Percentiles rank a stretch among this genome's conserved stretches.
Conservation (phyloP, 1,140 invertebrate genomes). For the Trichogramma pretiosum region DNA sequence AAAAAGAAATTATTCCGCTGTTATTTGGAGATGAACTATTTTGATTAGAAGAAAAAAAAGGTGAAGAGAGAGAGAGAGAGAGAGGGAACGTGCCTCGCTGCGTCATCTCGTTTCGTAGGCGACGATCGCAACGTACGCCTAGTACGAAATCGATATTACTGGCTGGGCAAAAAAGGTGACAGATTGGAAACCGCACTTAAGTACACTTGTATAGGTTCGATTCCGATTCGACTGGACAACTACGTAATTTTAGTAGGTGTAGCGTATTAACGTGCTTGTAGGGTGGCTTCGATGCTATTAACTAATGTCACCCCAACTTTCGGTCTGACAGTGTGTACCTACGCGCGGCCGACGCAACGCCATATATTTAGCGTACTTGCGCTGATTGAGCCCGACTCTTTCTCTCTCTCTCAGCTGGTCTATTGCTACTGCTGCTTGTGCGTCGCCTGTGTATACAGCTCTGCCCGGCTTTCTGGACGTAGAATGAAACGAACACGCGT, state of each 20-base stretch:
- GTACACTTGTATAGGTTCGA: too few species aligned
- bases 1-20: conserved; percentile 18
- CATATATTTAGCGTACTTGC: conserved; percentile 29
- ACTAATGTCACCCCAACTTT: conserved; percentile 38
- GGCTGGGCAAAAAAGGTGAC: conserved; percentile 46
- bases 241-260: conserved; percentile 30
- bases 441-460: too few species aligned
- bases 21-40: background rate
- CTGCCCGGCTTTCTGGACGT: too few species aligned
- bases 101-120: too few species aligned
- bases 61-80: background rate
- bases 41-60: background rate
- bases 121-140: too few species aligned
- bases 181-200: conserved; percentile 47
- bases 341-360: conserved; percentile 18
- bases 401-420: conserved; percentile 13
- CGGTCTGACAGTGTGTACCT: background rate
- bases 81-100: too few species aligned
- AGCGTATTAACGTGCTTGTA: conserved; percentile 34
- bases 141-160: too few species aligned
- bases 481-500: too few species aligned
- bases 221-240: background rate
- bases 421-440: conserved; percentile 18
- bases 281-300: conserved; percentile 37
- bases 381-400: too few species aligned